phyloP scores from a whole-genome alignment of 2,888 invertebrate genomes.

The Caenorhabditis becei region DNA sequence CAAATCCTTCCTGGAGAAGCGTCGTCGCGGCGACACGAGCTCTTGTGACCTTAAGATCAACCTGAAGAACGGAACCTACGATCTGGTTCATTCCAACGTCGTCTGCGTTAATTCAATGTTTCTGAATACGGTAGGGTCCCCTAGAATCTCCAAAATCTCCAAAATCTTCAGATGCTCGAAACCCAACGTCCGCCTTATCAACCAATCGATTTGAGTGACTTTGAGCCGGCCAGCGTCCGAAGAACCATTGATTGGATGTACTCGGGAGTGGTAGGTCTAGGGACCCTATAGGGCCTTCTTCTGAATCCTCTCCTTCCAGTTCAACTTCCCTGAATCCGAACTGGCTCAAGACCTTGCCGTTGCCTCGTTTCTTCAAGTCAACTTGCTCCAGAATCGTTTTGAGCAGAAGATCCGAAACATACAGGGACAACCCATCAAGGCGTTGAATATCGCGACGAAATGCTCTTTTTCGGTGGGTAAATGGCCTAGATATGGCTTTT shows the following conservation, averaged over 20 bases:
- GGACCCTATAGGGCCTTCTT: background rate
- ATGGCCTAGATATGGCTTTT: background rate
- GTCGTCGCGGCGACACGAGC: constrained; percentile 20
- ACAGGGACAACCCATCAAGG: constrained; percentile 15
- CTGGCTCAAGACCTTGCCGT: constrained; percentile 35
- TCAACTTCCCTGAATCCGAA: constrained; percentile 8
- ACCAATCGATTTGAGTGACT: constrained; percentile 34
- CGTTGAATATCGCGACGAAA: constrained; percentile 44
- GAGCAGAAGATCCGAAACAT: constrained; percentile 18
- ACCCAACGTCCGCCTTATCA: constrained; percentile 38
- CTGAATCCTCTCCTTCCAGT: background rate
- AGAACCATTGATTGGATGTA: constrained; percentile 61
- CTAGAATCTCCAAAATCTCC: no score
- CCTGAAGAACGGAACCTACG: constrained; percentile 28
- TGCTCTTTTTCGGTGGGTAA: constrained; percentile 21
- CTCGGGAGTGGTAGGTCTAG: constrained; percentile 29
- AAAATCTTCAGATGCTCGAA: constrained; percentile 9
- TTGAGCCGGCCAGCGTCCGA: constrained; percentile 36
- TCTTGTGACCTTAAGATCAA: constrained; percentile 46
- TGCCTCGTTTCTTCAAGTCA: constrained; percentile 23
- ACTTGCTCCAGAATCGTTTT: constrained; percentile 31
- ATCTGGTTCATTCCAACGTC: constrained; percentile 55
- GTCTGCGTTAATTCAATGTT: constrained; percentile 26
- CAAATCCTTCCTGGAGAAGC: constrained; percentile 13
- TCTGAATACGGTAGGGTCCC: background rate